These are phyloP conservation scores for Catocala nupta DNA, from an alignment of 2,888 invertebrate species.

Conservation along the genomic window DNA sequence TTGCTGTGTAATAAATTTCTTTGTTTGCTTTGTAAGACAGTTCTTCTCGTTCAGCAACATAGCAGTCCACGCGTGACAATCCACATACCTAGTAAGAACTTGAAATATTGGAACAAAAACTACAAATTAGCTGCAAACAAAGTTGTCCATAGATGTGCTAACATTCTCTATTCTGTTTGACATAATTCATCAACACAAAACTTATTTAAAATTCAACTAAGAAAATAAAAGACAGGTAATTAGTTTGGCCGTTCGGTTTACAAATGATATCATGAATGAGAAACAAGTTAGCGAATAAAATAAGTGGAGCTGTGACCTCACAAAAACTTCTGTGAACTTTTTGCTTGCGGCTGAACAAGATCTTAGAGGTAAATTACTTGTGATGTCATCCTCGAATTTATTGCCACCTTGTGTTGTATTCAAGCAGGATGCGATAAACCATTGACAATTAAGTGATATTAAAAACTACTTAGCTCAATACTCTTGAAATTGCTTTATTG, in stretches of 20 bases:
- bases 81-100: neutral
- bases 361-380: constrained; percentile 19
- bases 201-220: constrained; percentile 1
- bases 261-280: constrained; percentile 36
- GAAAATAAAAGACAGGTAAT: constrained; percentile 13
- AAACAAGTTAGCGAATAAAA: constrained; percentile 15
- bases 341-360: constrained; percentile 24
- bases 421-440: constrained; percentile 16
- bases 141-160: neutral
- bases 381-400: constrained; percentile 45
- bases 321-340: constrained; percentile 41
- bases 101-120: constrained; percentile 2
- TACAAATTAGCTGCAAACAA: neutral
- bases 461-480: constrained; percentile 24
- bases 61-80: neutral
- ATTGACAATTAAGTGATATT: constrained; percentile 27
- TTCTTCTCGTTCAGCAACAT: neutral
- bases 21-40: neutral
- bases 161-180: neutral
- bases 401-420: constrained; percentile 15
- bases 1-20: neutral
- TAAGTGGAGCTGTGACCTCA: constrained; percentile 23
- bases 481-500: constrained; percentile 27
- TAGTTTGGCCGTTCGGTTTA: constrained; percentile 16
- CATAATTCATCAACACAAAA: neutral